Percentiles rank a stretch among this genome's conserved stretches.
Conservation (phyloP, 2,888 invertebrate genomes). For the Aethes cnicana region DNA sequence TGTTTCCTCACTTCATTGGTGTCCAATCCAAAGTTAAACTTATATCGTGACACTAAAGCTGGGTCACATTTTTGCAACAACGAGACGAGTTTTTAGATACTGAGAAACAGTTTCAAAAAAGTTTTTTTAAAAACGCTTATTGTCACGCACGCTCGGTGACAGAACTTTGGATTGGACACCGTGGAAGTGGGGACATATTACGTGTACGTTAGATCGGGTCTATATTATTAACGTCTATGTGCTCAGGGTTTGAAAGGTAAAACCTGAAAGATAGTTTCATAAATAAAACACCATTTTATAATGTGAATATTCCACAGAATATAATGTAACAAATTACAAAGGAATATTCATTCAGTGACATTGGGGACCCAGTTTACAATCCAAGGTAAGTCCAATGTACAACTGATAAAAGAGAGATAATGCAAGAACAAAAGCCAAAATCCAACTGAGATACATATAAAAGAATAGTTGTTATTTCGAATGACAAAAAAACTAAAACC, state of each 20-base stretch:
- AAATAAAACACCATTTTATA: constrained; percentile 59
- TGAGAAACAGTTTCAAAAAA: too few species aligned
- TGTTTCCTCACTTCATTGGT: too few species aligned
- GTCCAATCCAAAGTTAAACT: too few species aligned
- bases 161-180: too few species aligned
- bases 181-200: too few species aligned
- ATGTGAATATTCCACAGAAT: constrained; percentile 73
- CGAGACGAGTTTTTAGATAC: too few species aligned
- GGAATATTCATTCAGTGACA: constrained; percentile 64
- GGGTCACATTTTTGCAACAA: too few species aligned
- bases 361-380: constrained; percentile 74
- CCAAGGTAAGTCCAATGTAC: constrained; percentile 67
- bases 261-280: not conserved
- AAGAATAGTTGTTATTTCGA: constrained; percentile 60
- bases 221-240: too few species aligned
- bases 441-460: constrained; percentile 60
- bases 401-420: constrained; percentile 59
- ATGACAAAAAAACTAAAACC: constrained; percentile 67
- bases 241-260: not conserved
- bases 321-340: constrained; percentile 75
- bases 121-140: too few species aligned
- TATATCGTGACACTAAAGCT: too few species aligned
- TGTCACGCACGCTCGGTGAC: too few species aligned
- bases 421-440: constrained; percentile 76
- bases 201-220: too few species aligned